Percentiles rank a stretch among this genome's conserved stretches.
Evolutionary conservation across 2,797 vertebrate genomes (phyloP).

Genomic region (Tiaroga cobitis): DNA sequence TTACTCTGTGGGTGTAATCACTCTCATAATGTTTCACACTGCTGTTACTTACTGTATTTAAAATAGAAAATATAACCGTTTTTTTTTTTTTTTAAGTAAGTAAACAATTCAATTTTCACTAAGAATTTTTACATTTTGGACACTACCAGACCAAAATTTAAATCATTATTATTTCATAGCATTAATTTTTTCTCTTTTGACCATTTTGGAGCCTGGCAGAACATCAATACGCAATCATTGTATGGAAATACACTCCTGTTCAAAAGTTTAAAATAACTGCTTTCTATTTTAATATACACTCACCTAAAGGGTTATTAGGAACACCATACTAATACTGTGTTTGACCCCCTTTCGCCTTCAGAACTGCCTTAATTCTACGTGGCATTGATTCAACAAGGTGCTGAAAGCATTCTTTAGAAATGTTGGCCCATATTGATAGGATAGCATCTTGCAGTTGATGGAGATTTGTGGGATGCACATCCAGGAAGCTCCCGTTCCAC

Average conservation of each 20-base stretch:
- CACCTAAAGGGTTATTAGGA: too few species aligned
- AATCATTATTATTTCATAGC: not conserved
- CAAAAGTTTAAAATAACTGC: not conserved
- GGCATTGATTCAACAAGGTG: too few species aligned
- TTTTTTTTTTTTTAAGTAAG: not conserved
- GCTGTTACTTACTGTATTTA: not conserved
- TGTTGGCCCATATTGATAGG: too few species aligned
- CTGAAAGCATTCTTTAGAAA: too few species aligned
- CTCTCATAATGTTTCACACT: not conserved
- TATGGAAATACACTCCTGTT: not conserved
- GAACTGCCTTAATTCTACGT: too few species aligned
- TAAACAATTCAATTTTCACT: not conserved
- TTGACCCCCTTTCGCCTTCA: too few species aligned
- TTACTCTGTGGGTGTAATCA: not conserved
- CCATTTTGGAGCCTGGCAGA: not conserved
- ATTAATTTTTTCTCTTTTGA: not conserved
- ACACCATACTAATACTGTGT: too few species aligned
- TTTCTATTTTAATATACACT: not conserved
- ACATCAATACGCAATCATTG: too few species aligned
- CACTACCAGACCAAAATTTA: not conserved
- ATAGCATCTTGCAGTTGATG: too few species aligned
- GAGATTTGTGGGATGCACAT: too few species aligned
- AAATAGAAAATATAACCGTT: not conserved
- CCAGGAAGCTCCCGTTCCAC: too few species aligned
- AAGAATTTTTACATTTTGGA: not conserved